Percentiles rank a stretch among this genome's conserved stretches.
These are phyloP conservation scores for Prinia subflava DNA, from an alignment of 2,113 vertebrate species.

Conservation along the genomic window DNA sequence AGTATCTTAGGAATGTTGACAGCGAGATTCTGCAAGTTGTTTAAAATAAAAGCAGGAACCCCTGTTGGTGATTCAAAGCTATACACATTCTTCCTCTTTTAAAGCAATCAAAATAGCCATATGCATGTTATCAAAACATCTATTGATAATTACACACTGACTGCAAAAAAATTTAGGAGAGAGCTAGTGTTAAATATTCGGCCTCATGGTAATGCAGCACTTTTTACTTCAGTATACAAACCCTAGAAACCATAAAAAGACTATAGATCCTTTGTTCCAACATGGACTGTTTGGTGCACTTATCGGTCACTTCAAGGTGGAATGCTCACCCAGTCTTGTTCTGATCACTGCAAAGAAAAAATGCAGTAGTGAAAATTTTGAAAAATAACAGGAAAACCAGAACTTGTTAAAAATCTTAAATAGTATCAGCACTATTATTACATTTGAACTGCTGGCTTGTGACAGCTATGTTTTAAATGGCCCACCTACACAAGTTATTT, in stretches of 20 bases:
- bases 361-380: not conserved
- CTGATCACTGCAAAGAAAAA: constrained; percentile 41
- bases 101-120: constrained; percentile 71
- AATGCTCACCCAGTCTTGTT: constrained; percentile 74
- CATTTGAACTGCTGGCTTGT: not conserved
- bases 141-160: constrained; percentile 65
- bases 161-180: constrained; percentile 52
- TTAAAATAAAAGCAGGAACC: constrained; percentile 76
- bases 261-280: constrained; percentile 67
- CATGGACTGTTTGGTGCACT: constrained; percentile 38
- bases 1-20: constrained; percentile 54
- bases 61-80: constrained; percentile 62
- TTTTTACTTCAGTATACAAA: constrained; percentile 51
- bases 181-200: constrained; percentile 63
- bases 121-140: constrained; percentile 65
- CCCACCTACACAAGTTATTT: not conserved
- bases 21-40: constrained; percentile 66
- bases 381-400: not conserved
- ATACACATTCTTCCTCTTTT: constrained; percentile 29
- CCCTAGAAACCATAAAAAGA: constrained; percentile 53
- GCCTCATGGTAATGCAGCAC: constrained; percentile 26
- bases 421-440: not conserved
- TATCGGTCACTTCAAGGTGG: constrained; percentile 50
- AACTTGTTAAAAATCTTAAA: not conserved
- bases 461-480: not conserved